phyloP scores from a whole-genome alignment of 2,888 invertebrate species.

The Agrenia bidenticulata region DNA sequence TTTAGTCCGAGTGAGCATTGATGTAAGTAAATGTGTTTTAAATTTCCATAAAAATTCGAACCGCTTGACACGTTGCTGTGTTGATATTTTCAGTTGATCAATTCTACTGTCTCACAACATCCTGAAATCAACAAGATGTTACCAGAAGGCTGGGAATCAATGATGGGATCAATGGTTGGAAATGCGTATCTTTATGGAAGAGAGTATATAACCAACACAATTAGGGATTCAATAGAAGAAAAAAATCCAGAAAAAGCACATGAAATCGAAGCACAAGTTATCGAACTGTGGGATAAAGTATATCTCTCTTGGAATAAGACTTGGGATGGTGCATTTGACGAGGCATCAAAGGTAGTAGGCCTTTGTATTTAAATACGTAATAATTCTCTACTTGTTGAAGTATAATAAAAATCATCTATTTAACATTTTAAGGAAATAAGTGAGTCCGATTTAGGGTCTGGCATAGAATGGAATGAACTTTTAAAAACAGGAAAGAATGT shows the following conservation, averaged over 20 bases:
- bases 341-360: constrained; percentile 13
- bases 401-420: background rate
- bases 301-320: constrained; percentile 84
- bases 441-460: constrained; percentile 21
- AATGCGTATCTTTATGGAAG: constrained; percentile 85
- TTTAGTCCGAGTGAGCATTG: constrained; percentile 73
- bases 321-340: constrained; percentile 38
- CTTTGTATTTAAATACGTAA: too few relatives aligned
- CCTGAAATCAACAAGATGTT: constrained; percentile 79
- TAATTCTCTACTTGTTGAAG: too few relatives aligned
- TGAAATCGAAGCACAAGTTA: constrained; percentile 80
- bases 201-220: constrained; percentile 83
- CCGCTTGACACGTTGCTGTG: too few relatives aligned
- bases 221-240: constrained; percentile 61
- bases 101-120: constrained; percentile 84
- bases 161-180: constrained; percentile 84
- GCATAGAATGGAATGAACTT: constrained; percentile 48
- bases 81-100: constrained; percentile 59
- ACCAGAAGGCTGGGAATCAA: constrained; percentile 80
- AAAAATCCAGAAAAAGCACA: constrained; percentile 77
- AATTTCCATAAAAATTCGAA: too few relatives aligned
- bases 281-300: constrained; percentile 89
- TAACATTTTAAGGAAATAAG: constrained; percentile 8
- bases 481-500: constrained; percentile 51
- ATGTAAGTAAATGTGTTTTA: background rate